phyloP scores from a whole-genome alignment of 2,888 invertebrate species.

The Chloroclysta siterata region DNA sequence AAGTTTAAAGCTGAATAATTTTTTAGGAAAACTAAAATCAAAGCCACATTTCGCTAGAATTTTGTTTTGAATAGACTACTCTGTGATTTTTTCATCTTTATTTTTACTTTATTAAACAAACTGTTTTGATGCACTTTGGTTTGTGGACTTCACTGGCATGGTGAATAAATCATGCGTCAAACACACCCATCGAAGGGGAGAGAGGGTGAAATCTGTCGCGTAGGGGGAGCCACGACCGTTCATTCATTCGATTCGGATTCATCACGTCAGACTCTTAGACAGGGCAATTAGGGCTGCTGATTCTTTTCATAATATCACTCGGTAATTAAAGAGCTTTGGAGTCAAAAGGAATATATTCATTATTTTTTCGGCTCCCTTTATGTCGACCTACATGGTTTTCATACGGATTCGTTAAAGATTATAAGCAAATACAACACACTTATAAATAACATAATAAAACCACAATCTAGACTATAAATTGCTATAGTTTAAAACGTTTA shows the following conservation, averaged over 20 bases:
- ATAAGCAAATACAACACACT: constrained; percentile 1
- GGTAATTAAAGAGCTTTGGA: constrained; percentile 38
- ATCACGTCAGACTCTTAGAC: constrained; percentile 63
- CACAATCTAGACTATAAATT: constrained; percentile 17
- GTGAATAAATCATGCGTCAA: constrained; percentile 73
- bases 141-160: constrained; percentile 47
- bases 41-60: too few relatives aligned
- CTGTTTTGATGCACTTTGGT: constrained; percentile 54
- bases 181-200: constrained; percentile 62
- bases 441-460: constrained; percentile 10
- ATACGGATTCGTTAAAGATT: not conserved
- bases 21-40: too few relatives aligned
- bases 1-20: too few relatives aligned
- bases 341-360: constrained; percentile 23
- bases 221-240: constrained; percentile 53
- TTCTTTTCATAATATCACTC: constrained; percentile 57
- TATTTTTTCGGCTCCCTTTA: constrained; percentile 7
- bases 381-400: not conserved
- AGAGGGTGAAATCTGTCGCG: constrained; percentile 65
- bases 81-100: too few relatives aligned
- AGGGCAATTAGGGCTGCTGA: constrained; percentile 61
- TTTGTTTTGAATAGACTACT: too few relatives aligned
- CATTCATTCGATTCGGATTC: constrained; percentile 62
- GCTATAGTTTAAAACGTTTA: constrained; percentile 41
- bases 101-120: constrained; percentile 20